Evolutionary conservation across 2,113 vertebrate species (phyloP), one percentile per base, ranked within the genome.

Genomic region (Stigmatopora argus): DNA sequence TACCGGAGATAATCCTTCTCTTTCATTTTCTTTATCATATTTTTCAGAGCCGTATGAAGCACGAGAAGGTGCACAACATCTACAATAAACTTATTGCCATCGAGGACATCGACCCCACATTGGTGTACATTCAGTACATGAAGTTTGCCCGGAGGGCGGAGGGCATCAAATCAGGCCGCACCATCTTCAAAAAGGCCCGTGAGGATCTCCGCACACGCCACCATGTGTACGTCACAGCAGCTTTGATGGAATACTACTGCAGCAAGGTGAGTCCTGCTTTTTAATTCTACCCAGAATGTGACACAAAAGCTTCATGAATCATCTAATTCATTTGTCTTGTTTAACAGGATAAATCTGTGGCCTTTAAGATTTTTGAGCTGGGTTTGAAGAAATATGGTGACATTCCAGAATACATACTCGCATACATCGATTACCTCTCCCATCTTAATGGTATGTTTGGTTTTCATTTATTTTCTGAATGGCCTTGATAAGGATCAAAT

Each of bases 51-150:
- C 96, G 97, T 66, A 98, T 98, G 96, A 99, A 99, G 78, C 94
- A 98, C 12, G 97, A 99, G 80, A 99, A 99, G 55, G 96, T 98
- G 52, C 97, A 99, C 88, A 94, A 93, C 85, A 97, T 99, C 83
- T 99, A 99, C 65, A 99, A 98, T 66, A 92, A 96, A 31, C 92
- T 99, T 49, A 84, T 98, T 82, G 91, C 92, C n/a, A 94, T 98
- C 52, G 96, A 99, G 70, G 97, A 99, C 86, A 99, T 99, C 3
- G 97, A 99, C 66, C 97, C 97, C 67, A 99, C 97, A 0, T 89
- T 99, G 93, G 97, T 99, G 74, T 99, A 99, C 82, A 99, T 97
- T 80, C 97, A 99, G 59, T 99, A 99, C 74, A 99, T 99, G 96
- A 99, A 99, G 89, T 99, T 99, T 80, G 95, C 96, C 60, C 93